Conservation (phyloP, 2,888 invertebrate species). For the Volucella bombylans region DNA sequence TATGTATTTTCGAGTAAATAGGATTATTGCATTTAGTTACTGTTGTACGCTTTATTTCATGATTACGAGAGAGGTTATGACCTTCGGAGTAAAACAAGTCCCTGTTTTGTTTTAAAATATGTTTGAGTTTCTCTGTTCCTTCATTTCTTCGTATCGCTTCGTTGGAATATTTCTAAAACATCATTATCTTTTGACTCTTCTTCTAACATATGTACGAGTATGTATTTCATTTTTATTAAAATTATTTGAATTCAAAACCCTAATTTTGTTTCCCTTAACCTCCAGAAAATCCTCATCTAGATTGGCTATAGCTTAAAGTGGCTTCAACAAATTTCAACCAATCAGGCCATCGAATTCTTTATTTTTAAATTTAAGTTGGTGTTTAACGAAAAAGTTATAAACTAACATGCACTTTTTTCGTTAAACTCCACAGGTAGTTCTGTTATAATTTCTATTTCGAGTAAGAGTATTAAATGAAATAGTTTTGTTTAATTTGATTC, state of each 20-base stretch:
- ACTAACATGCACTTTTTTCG: no score
- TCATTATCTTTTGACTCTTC: neutral
- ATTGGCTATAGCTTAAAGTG: neutral
- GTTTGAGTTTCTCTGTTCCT: constrained; percentile 6
- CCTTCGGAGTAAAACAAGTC: neutral
- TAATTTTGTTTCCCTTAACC: no score
- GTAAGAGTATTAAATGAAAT: no score
- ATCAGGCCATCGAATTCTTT: constrained; percentile 3
- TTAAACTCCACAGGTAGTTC: no score
- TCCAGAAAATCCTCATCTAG: constrained; percentile 1
- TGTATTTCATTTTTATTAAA: neutral
- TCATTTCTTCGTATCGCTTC: neutral
- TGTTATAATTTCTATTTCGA: no score
- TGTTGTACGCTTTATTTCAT: constrained; percentile 1
- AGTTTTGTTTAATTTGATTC: no score
- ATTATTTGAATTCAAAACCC: no score
- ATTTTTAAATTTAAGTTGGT: neutral
- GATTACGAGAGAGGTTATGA: neutral
- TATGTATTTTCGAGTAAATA: no score
- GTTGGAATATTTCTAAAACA: neutral
- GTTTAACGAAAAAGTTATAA: no score
- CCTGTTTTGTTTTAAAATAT: neutral
- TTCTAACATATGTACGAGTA: neutral
- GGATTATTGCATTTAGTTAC: no score
- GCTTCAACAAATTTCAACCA: neutral